Conservation (phyloP, 2,797 vertebrate species). For the Parauchenoglanis ngamensis region DNA sequence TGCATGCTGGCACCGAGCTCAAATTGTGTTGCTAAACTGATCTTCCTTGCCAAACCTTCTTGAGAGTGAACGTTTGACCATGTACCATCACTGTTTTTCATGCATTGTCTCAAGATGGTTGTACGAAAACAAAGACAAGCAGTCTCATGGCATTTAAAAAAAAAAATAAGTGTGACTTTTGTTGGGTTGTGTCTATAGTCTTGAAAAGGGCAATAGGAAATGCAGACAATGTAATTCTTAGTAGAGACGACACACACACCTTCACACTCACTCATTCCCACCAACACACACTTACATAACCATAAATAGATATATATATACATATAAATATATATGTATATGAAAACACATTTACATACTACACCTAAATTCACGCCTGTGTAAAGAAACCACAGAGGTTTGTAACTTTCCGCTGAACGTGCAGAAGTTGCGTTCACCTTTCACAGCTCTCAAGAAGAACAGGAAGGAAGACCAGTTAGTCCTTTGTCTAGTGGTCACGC, state of each 20-base stretch:
- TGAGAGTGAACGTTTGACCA: neutral
- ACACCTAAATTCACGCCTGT: neutral
- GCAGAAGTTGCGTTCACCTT: neutral
- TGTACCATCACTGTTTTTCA: neutral
- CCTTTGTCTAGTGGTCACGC: neutral
- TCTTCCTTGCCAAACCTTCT: neutral
- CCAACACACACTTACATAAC: neutral
- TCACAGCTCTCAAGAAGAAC: constrained; percentile 17
- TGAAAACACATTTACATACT: neutral
- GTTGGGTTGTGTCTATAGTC: neutral
- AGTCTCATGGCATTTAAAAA: neutral
- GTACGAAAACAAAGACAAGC: neutral
- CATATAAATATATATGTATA: neutral
- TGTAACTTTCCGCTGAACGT: constrained; percentile 38
- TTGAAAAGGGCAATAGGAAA: constrained; percentile 5
- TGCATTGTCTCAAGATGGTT: neutral
- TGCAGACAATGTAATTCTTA: neutral
- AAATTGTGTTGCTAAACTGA: neutral
- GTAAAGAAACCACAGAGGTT: constrained; percentile 14
- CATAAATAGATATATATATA: neutral
- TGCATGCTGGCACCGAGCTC: neutral
- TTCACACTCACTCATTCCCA: neutral
- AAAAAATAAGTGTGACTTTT: neutral
- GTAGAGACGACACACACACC: neutral
- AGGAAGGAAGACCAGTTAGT: constrained; percentile 14